Evolutionary conservation across 2,797 vertebrate species (phyloP).

Genomic region (Cirrhinus molitorella): DNA sequence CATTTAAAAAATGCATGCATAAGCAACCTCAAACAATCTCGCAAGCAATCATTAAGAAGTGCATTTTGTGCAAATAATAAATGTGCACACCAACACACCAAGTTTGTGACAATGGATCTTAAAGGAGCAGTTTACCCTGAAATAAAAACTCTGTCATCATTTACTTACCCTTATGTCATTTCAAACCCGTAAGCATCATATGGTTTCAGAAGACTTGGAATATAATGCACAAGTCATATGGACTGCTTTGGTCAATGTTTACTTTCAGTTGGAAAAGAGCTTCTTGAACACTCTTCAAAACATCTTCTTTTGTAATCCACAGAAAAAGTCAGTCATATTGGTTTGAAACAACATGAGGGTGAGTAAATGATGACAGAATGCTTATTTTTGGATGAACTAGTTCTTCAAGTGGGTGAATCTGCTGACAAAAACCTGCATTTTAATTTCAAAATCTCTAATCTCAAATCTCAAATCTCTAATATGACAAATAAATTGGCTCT

Average conservation of each 20-base stretch:
- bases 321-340: neutral
- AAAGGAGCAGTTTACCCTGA: neutral
- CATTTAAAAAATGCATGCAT: neutral
- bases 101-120: conserved; percentile 4
- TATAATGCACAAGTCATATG: neutral
- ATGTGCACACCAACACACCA: conserved; percentile 28
- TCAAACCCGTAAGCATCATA: neutral
- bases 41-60: conserved; percentile 36
- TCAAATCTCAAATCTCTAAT: conserved; percentile 42
- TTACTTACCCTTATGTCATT: neutral
- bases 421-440: conserved; percentile 46
- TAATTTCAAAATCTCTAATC: no score
- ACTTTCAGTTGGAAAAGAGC: neutral
- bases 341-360: neutral
- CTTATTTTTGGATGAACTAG: neutral
- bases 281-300: neutral
- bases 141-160: neutral
- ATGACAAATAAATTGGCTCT: conserved; percentile 42
- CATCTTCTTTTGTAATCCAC: neutral
- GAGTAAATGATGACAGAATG: neutral
- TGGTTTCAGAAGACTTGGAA: conserved; percentile 5
- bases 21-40: conserved; percentile 17
- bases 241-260: neutral
- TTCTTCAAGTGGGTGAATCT: conserved; percentile 25
- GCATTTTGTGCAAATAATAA: conserved; percentile 34